phyloP scores from a whole-genome alignment of 2,113 vertebrate genomes.

The Ptilonorhynchus violaceus region DNA sequence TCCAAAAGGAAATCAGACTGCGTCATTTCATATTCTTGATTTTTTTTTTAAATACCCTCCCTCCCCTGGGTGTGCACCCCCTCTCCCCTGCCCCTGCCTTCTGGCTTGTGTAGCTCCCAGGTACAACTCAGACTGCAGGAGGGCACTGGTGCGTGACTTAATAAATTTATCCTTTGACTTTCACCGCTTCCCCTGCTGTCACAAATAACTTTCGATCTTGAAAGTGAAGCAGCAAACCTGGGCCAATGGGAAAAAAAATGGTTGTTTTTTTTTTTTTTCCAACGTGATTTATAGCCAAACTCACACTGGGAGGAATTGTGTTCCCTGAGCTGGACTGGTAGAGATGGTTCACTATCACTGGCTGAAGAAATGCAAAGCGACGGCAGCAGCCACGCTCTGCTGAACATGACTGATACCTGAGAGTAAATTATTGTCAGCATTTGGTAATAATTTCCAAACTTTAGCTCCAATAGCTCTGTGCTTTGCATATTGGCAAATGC shows the following conservation, averaged over 20 bases:
- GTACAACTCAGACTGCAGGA: background rate
- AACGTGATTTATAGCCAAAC: background rate
- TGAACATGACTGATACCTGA: background rate
- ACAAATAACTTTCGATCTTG: background rate
- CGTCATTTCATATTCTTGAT: background rate
- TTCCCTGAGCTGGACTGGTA: background rate
- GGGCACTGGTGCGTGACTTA: background rate
- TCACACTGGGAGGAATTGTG: background rate
- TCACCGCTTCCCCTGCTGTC: background rate
- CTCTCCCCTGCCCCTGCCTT: background rate
- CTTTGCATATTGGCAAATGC: background rate
- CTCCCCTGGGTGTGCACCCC: background rate
- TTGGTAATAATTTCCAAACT: background rate
- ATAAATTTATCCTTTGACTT: slow-evolving; percentile 9
- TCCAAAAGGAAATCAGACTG: background rate
- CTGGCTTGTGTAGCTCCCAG: background rate
- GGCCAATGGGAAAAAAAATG: background rate
- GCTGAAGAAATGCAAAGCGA: background rate
- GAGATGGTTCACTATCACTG: background rate
- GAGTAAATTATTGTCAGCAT: background rate
- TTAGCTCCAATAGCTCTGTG: background rate
- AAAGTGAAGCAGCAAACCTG: background rate
- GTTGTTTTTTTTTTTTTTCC: background rate
- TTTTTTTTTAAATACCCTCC: background rate
- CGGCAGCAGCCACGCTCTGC: fast-evolving